phyloP scores from a whole-genome alignment of 2,797 vertebrate species.

The Bovichtus variegatus region DNA sequence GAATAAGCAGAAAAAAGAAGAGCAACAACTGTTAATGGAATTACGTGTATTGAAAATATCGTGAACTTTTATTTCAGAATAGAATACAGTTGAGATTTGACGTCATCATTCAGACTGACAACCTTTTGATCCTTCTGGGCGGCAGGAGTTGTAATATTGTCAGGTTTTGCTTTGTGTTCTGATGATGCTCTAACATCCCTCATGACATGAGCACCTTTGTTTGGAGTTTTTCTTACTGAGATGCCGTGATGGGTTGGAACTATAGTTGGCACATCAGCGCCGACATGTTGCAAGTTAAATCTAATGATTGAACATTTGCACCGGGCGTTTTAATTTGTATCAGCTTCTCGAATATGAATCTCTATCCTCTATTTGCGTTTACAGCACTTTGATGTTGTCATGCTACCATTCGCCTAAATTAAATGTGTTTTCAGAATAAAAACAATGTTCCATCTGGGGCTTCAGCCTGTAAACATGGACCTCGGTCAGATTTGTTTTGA shows the following conservation, averaged over 20 bases:
- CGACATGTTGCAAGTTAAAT: constrained; percentile 33
- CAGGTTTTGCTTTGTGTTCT: constrained; percentile 36
- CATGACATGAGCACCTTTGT: constrained; percentile 21
- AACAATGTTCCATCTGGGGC: constrained; percentile 14
- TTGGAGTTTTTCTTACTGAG: constrained; percentile 5
- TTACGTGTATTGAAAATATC: constrained; percentile 82
- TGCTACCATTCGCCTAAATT: constrained; percentile 43
- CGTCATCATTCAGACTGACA: constrained; percentile 66
- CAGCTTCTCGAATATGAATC: constrained; percentile 1
- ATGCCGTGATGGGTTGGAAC: constrained; percentile 14
- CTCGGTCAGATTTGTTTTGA: constrained; percentile 36
- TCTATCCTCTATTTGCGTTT: constrained; percentile 13
- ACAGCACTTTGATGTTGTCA: constrained; percentile 12
- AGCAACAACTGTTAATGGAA: constrained; percentile 61
- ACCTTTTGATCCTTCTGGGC: constrained; percentile 45
- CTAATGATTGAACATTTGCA: constrained; percentile 18
- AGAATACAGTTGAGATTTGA: constrained; percentile 76
- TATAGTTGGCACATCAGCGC: constrained; percentile 34
- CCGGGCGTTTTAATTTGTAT: constrained; percentile 11
- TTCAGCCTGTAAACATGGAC: constrained; percentile 57
- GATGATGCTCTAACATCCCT: constrained; percentile 25
- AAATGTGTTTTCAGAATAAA: constrained; percentile 34
- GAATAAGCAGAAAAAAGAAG: constrained; percentile 5
- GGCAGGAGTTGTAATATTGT: constrained; percentile 41
- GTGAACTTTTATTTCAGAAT: constrained; percentile 81